These are phyloP conservation scores for Erythrolamprus reginae DNA, from an alignment of 2,113 vertebrate species.

Conservation along the genomic window DNA sequence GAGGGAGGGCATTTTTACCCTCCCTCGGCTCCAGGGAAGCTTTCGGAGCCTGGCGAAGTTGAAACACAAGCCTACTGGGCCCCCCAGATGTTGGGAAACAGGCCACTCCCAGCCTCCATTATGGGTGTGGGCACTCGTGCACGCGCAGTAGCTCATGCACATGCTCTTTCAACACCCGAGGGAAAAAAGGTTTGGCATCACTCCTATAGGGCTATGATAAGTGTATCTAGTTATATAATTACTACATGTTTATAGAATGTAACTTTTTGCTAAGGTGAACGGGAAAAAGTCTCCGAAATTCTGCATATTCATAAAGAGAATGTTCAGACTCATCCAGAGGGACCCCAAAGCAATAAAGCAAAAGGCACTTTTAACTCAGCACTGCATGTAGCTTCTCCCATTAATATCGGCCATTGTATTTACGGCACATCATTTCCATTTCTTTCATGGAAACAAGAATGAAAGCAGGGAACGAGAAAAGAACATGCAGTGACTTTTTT, in stretches of 20 bases:
- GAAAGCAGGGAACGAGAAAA: not conserved
- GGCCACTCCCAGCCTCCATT: no score
- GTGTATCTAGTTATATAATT: not conserved
- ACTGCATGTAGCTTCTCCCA: slow-evolving; percentile 22
- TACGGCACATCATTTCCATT: slow-evolving; percentile 32
- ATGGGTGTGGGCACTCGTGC: no score
- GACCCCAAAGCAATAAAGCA: slow-evolving; percentile 27
- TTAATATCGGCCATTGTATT: slow-evolving; percentile 30
- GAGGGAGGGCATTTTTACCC: no score
- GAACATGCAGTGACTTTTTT: slow-evolving; percentile 31
- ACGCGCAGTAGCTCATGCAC: no score
- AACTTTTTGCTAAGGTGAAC: not conserved
- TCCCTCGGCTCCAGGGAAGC: no score
- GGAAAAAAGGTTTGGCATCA: no score
- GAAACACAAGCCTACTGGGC: no score
- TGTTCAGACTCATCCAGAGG: slow-evolving; percentile 26
- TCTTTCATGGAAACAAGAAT: slow-evolving; percentile 9
- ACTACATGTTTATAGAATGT: not conserved
- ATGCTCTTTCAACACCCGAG: no score
- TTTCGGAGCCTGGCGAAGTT: no score
- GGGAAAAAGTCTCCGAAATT: not conserved
- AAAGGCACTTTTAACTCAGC: not conserved
- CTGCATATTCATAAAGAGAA: slow-evolving; percentile 35
- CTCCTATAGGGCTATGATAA: not conserved
- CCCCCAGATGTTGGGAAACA: no score